phyloP scores from a whole-genome alignment of 2,113 vertebrate genomes.

The Brachypodius melanocephalos region DNA sequence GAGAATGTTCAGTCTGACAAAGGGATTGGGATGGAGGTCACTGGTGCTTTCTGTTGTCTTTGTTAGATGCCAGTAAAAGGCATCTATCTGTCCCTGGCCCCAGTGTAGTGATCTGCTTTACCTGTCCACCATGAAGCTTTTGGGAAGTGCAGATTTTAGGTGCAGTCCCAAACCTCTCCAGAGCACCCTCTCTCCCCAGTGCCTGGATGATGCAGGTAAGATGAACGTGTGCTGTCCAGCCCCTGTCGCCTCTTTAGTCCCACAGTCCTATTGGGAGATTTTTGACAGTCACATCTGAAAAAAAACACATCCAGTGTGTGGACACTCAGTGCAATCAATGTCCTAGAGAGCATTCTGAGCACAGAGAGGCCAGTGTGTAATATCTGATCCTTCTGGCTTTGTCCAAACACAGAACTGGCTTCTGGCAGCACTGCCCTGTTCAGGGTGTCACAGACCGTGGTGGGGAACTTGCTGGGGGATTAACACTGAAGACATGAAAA shows the following conservation, averaged over 20 bases:
- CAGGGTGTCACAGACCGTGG: neutral
- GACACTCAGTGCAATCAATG: neutral
- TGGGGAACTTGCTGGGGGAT: neutral
- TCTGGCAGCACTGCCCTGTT: neutral
- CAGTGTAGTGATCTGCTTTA: neutral
- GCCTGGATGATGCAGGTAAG: neutral
- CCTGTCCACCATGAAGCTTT: neutral
- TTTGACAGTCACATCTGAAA: neutral
- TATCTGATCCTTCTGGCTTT: neutral
- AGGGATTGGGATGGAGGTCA: neutral
- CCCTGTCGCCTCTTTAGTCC: neutral
- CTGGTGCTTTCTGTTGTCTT: neutral
- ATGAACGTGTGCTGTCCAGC: rapidly evolving
- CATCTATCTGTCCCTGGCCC: neutral
- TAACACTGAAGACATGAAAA: neutral
- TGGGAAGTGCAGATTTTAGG: neutral
- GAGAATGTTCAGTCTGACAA: neutral
- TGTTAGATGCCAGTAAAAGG: neutral
- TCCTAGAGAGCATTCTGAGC: neutral
- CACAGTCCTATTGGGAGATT: neutral
- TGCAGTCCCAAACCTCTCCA: neutral
- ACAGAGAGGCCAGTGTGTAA: neutral
- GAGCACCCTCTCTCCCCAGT: neutral
- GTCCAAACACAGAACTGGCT: neutral
- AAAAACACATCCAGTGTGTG: neutral